phyloP scores from a whole-genome alignment of 2,113 vertebrate species.

The Actinemys pallida region DNA sequence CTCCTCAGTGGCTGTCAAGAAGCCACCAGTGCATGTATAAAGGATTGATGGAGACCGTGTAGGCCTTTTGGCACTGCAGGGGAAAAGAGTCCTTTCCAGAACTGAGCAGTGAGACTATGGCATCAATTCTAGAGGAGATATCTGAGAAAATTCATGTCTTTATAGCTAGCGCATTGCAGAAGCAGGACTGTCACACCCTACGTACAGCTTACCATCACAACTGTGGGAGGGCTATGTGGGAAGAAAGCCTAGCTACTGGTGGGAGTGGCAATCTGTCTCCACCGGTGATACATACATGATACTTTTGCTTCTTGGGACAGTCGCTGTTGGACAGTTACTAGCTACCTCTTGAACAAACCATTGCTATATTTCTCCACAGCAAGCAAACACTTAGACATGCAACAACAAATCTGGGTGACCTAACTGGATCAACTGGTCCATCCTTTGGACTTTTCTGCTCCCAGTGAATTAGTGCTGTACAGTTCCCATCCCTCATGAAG shows the following conservation, averaged over 20 bases:
- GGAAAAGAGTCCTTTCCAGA: not conserved
- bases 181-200: not conserved
- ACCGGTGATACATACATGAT: not conserved
- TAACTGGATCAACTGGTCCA: not conserved
- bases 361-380: not conserved
- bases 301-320: not conserved
- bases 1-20: not conserved
- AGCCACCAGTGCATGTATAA: not conserved
- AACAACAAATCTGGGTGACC: not conserved
- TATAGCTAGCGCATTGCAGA: no score
- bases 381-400: not conserved
- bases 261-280: not conserved
- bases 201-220: not conserved
- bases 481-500: not conserved
- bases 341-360: not conserved
- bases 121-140: not conserved
- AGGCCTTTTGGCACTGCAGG: not conserved
- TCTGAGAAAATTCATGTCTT: not conserved
- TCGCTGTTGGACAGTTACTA: not conserved
- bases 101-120: not conserved
- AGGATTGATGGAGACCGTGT: not conserved
- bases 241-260: not conserved
- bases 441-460: not conserved
- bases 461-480: not conserved
- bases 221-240: not conserved